Evolutionary conservation across 2,888 invertebrate species (phyloP), one percentile per base, ranked within the genome.

Genomic region (Opisthograptis luteolata): DNA sequence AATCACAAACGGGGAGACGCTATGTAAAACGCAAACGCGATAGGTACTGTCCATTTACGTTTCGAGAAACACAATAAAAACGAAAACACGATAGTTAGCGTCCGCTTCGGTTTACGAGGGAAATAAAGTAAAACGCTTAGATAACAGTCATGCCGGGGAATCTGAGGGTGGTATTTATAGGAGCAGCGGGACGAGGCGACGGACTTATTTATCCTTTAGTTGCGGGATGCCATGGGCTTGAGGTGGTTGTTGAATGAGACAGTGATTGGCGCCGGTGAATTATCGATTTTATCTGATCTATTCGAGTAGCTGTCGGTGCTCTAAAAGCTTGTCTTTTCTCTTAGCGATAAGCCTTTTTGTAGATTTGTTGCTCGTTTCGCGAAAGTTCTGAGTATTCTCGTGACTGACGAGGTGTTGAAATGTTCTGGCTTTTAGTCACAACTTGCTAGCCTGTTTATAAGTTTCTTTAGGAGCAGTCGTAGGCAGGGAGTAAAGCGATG

Each of bases 101-200:
- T 30, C 40, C 44, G 28, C 44, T 50, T 44, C 39, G 35, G 46
- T 43, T 43, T 34, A 43, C 37, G 53, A 45, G 14, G 31, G 44
- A 48, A 43, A 54, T 44, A 53, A 53, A 53, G 47, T 47, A 46
- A 47, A 55, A 49, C 39, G 34, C 41, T 39, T 57, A 51, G 57
- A 55, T 49, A 49, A 47, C 60, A 71, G 64, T 77, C 74, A 74
- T 57, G 66, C 60, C 52, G 49, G 70, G 67, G 77, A 71, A 77
- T 69, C 68, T 70, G 73, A 76, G 78, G 79, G 76, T 63, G 74
- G 61, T 76, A 79, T 80, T 77, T 75, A 71, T 76, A 77, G 66
- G 49, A 35, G 41, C 39, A 48, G 40, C 22, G 9, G 9, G 3
- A n/a, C 20, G 9, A 4, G 8, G 5, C 32, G 24, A 14, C 10